Evolutionary conservation across 2,113 vertebrate genomes (phyloP).

Genomic region (Xiphophorus couchianus): DNA sequence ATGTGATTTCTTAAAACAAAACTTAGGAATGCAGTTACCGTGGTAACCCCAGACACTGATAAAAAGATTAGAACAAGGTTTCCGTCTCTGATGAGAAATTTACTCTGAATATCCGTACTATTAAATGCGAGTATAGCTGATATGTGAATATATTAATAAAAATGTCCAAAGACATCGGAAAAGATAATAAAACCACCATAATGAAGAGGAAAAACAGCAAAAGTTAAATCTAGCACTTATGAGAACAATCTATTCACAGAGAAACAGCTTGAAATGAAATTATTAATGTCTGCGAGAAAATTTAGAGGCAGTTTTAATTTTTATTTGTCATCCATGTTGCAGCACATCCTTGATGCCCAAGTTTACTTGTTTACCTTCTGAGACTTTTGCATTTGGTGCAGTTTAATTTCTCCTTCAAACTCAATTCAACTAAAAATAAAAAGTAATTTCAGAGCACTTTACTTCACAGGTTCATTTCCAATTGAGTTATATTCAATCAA

Average conservation of each 20-base stretch:
- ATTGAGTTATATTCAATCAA: background rate
- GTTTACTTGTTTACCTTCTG: background rate
- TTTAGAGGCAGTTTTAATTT: too few species aligned
- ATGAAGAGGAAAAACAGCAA: too few species aligned
- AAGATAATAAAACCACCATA: too few species aligned
- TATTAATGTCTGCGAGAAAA: too few species aligned
- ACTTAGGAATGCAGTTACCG: background rate
- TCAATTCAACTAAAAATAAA: background rate
- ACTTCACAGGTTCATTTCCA: background rate
- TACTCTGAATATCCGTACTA: background rate
- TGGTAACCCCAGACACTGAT: background rate
- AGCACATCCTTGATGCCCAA: too few species aligned
- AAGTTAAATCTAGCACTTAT: too few species aligned
- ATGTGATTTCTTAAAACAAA: too few species aligned
- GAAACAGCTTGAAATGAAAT: too few species aligned
- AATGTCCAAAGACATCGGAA: too few species aligned
- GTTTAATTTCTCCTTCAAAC: background rate
- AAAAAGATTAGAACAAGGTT: background rate
- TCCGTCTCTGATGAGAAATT: background rate
- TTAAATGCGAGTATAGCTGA: background rate
- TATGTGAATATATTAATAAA: too few species aligned
- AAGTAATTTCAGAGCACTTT: background rate
- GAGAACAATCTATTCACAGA: too few species aligned
- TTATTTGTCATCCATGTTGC: background rate
- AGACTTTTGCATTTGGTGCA: background rate